Evolutionary conservation across 2,888 invertebrate species (phyloP).

Genomic region (Hypena proboscidalis): DNA sequence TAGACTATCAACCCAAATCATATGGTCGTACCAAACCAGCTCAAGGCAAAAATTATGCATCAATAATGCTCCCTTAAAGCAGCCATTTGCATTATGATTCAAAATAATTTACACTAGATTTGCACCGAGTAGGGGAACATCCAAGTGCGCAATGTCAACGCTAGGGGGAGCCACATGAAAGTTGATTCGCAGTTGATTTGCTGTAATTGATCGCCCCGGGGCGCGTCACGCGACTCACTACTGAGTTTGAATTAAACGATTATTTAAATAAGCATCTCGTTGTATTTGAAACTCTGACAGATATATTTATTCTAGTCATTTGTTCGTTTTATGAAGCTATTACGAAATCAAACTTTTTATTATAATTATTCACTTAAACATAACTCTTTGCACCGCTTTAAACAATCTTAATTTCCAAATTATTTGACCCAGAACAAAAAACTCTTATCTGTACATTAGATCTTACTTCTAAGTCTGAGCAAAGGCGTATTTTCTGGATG

Average conservation of each 20-base stretch:
- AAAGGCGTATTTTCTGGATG: too few species aligned
- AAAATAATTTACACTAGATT: conserved; percentile 44
- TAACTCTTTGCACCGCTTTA: too few species aligned
- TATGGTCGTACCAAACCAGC: neutral
- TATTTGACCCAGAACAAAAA: too few species aligned
- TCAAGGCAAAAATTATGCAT: neutral
- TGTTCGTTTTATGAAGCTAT: neutral
- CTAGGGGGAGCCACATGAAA: conserved; percentile 59
- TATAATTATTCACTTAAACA: too few species aligned
- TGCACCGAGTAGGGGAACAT: conserved; percentile 30
- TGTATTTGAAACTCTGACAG: too few species aligned
- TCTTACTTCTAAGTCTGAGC: too few species aligned
- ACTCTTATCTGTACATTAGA: too few species aligned
- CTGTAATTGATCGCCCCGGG: conserved; percentile 71
- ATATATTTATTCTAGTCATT: too few species aligned
- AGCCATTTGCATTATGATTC: conserved; percentile 20
- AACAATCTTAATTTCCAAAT: too few species aligned
- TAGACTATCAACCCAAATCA: too few species aligned
- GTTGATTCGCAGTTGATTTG: conserved; percentile 69
- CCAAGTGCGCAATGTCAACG: conserved; percentile 57
- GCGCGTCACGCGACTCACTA: conserved; percentile 43
- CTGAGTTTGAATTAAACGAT: conserved; percentile 34
- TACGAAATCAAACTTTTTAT: too few species aligned
- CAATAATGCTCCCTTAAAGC: conserved; percentile 2
- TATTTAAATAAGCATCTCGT: conserved; percentile 42